Evolutionary conservation across 2,113 vertebrate species (phyloP).

Genomic region (Tricholaema leucomelas): DNA sequence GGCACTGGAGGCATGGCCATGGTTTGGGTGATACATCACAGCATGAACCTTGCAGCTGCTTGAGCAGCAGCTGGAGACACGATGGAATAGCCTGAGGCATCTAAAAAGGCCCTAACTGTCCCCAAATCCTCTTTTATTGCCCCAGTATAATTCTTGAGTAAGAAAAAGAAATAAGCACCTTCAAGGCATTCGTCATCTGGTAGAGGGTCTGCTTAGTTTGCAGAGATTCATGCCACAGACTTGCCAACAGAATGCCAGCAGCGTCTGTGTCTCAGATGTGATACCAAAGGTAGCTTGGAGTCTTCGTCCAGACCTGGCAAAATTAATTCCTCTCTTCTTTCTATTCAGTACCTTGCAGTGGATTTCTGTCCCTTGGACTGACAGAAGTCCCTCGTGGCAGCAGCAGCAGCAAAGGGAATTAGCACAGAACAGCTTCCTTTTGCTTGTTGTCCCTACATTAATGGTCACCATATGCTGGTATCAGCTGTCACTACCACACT

Average conservation of each 20-base stretch:
- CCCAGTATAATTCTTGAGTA: not conserved
- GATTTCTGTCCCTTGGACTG: not conserved
- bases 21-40: not conserved
- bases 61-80: not conserved
- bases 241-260: not conserved
- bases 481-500: not conserved
- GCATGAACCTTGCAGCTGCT: too few relatives aligned
- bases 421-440: not conserved
- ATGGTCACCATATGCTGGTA: not conserved
- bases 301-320: not conserved
- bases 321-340: not conserved
- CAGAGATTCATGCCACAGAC: not conserved
- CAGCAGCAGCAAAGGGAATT: not conserved
- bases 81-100: not conserved
- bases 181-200: not conserved
- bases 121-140: not conserved
- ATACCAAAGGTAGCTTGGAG: not conserved
- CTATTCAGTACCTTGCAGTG: not conserved
- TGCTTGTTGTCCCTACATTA: not conserved
- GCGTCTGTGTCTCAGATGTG: not conserved
- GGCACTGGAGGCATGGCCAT: not conserved
- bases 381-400: not conserved
- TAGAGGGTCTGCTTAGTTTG: not conserved
- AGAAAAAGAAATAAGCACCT: not conserved
- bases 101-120: not conserved